Evolutionary conservation across 2,113 vertebrate genomes (phyloP), one percentile per base, ranked within the genome.

Genomic region (Microcebus tavaratra): DNA sequence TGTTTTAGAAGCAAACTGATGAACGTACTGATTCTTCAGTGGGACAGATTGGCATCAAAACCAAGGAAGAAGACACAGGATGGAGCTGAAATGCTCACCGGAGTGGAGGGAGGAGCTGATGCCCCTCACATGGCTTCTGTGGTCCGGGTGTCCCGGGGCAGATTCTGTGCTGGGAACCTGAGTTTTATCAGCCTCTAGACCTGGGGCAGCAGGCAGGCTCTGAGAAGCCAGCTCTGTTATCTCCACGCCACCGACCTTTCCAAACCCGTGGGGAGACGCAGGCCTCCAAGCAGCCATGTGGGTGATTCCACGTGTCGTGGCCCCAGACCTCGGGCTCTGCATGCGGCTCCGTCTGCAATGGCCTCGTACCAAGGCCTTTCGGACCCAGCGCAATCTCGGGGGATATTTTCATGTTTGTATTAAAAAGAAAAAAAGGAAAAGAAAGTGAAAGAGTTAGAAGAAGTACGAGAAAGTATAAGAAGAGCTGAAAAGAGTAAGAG

Each of bases 191-290:
- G 0, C 1, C 6, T 5, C 45, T 8, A 68, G 63, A 82, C 94
- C 96, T 93, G 63, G 84, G 93, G 90, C 45, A 96, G 79, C 95
- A 95, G 94, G n/a, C 36, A 65, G 48, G n/a, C 34, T 91, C 91
- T 96, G 97, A 91, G 88, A 57, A 86, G 48, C 81, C 79, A 95
- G 65, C 12, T 20, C 82, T 95, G 65, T 96, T 96, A 88, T 93
- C 87, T 31, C 57, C 85, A 86, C 75, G 88, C 82, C 81, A 97
- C 14, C 81, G 96, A 95, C 82, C 84, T 97, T 97, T 97, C 61
- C 86, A 97, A 96, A 95, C 3, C 0, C 5, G 6, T 6, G 76
- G 91, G 88, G 95, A 97, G 76, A 91, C 65, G 91, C 92, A 92
- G 68, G 39, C 83, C 67, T 90, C 90, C 68, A 80, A 67, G 83